Conservation (phyloP, 2,888 invertebrate species). For the Thymelicus acteon region DNA sequence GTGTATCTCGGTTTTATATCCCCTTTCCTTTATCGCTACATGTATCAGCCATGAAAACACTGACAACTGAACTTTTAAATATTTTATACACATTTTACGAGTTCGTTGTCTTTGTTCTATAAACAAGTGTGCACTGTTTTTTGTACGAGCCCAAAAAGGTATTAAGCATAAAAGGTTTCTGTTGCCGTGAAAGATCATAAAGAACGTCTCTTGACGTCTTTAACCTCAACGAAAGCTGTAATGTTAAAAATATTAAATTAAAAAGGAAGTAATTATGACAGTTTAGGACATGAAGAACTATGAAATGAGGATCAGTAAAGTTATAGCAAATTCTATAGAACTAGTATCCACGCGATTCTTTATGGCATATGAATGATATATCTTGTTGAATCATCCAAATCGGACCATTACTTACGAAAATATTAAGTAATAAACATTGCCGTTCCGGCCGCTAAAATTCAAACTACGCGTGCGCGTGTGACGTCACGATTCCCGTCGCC, state of each 20-base stretch:
- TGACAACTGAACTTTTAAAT: slow-evolving; percentile 51
- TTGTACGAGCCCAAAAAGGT: slow-evolving; percentile 58
- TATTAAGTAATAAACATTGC: too few relatives aligned
- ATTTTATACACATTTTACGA: slow-evolving; percentile 74
- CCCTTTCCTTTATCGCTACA: slow-evolving; percentile 23
- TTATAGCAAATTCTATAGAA: too few relatives aligned
- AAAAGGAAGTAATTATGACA: not conserved
- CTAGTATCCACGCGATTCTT: too few relatives aligned
- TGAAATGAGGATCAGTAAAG: too few relatives aligned
- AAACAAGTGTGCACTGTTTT: slow-evolving; percentile 67
- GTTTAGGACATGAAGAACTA: not conserved
- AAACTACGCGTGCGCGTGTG: too few relatives aligned
- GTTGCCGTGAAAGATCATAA: slow-evolving; percentile 60
- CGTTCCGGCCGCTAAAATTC: too few relatives aligned
- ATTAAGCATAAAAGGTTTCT: slow-evolving; percentile 61
- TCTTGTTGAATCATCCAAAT: too few relatives aligned
- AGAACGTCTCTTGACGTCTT: slow-evolving; percentile 46
- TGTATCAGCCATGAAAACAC: slow-evolving; percentile 39
- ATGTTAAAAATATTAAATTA: not conserved
- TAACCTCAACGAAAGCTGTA: slow-evolving; percentile 33
- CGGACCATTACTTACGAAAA: too few relatives aligned
- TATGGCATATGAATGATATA: too few relatives aligned
- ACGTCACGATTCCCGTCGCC: too few relatives aligned
- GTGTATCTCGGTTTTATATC: slow-evolving; percentile 7
- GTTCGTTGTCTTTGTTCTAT: slow-evolving; percentile 79